Evolutionary conservation across 1,140 invertebrate genomes (phyloP), one percentile per base, ranked within the genome.

Genomic region (Medauroidea extradentata): DNA sequence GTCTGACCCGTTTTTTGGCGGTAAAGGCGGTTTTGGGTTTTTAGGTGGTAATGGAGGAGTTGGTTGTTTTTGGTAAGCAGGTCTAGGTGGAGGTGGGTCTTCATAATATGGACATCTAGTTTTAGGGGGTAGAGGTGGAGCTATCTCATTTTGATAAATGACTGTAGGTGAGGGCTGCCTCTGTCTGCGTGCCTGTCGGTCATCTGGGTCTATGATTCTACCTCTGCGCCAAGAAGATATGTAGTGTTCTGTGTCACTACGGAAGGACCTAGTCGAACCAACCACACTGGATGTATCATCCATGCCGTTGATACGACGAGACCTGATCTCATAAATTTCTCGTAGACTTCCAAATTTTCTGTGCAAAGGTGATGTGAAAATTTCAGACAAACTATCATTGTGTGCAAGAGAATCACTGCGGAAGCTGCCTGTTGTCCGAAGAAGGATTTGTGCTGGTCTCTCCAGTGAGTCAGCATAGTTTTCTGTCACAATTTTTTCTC

Each of bases 241-340:
- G 11, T 11, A 34, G 29, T 34, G 11, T 34, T 73, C 68, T 9
- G 23, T 14, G 21, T 72, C 63, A 0, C 51, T 64, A 21, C 65
- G 65, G 7, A 68, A 48, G 0, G 64, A 73, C 14, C 52, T 57
- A 11, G 61, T 67, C 14, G 65, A 69, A 1, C 53, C 59, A 5
- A 57, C 64, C 16, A 67, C 38, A 42, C 49, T 66, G 9, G 62
- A 53, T 0, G 68, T 66, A 9, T 65, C 57, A 24, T 57, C 48
- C n/a, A 48, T 59, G 48, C 56, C 50, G 16, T 60, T 42, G 34
- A 34, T 49, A 18, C 67, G 66, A 1, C 64, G 23, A 42, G 64
- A 68, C 0, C 69, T 65, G 4, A 83, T 81, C 57, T 89, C 86
- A 63, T 86, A 87, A 41, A 90, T 88, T 67, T 88, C 85, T 24